A percentile compares a stretch with the other conserved stretches of the same genome.
phyloP scores from a whole-genome alignment of 2,888 invertebrate species.

The Eueremaeus valkanovi region DNA sequence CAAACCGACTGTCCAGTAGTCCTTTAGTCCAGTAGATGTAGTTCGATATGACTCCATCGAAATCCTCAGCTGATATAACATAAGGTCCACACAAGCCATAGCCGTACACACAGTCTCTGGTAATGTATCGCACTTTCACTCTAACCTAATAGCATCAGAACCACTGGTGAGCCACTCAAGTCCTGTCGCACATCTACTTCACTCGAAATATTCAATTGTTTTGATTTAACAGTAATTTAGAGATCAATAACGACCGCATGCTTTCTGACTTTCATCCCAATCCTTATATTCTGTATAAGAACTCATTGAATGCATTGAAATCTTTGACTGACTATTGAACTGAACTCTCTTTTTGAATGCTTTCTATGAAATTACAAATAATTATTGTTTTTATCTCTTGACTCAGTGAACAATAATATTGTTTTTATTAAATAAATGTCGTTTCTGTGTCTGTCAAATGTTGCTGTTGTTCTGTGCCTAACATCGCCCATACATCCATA shows the following conservation, averaged over 20 bases:
- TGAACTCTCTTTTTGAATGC: neutral
- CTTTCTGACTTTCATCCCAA: too few relatives aligned
- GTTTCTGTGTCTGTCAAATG: too few relatives aligned
- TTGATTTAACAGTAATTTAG: neutral
- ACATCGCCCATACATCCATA: too few relatives aligned
- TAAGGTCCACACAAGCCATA: neutral
- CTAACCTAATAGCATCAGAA: neutral
- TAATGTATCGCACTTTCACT: conserved; percentile 11
- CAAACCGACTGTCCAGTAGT: neutral
- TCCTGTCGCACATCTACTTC: conserved; percentile 25
- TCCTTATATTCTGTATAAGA: neutral
- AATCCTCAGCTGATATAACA: neutral
- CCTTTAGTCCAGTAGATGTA: conserved; percentile 1
- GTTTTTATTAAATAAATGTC: too few relatives aligned
- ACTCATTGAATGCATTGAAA: neutral
- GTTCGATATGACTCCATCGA: neutral
- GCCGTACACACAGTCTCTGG: neutral
- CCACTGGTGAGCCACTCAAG: conserved; percentile 28
- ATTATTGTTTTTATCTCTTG: too few relatives aligned
- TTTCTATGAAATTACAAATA: neutral
- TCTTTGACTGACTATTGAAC: neutral
- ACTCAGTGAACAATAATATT: too few relatives aligned
- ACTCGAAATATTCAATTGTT: neutral
- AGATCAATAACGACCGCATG: too few relatives aligned
- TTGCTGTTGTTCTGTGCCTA: too few relatives aligned